Evolutionary conservation across 2,113 vertebrate species (phyloP), one percentile per base, ranked within the genome.

Genomic region (Nasalis larvatus): DNA sequence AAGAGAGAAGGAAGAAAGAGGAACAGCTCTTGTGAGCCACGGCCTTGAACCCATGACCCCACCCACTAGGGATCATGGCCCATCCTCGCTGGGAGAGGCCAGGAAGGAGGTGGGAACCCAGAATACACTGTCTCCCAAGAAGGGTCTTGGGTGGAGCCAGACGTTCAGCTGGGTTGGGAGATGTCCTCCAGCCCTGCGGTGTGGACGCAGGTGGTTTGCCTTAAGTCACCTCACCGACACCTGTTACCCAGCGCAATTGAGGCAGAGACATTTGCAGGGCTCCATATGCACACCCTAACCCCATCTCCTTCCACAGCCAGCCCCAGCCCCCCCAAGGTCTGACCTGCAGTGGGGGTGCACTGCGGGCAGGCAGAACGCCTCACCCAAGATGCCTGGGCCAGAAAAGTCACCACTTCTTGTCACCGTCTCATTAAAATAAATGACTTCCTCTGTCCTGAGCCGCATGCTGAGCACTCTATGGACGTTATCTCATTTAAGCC

Each of bases 401-500:
- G 1, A 18, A 35, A 18, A 13, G 9, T 5, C 30, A 23, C 66
- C 71, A n/a, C 49, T 30, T 6, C 3, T 21, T 32, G 9, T 37
- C 63, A 18, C 8, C 1, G 0, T 4, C 74, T 37, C 12, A 0
- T 32, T 21, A 13, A 58, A 23, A 3, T 10, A 21, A 47, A 54
- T 5, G 6, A 30, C 60, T 35, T n/a, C 32, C 32, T 30, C 78
- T 16, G 9, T 12, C 45, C 86, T 8, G 45, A 45, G 54, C n/a
- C 18, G 16, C 17, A 1, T 0, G 2, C 52, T 17, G 40, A 37
- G 37, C 17, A 2, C n/a, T 20, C 76, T 2, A 20, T 4, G 1
- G 93, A 13, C 2, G 0, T 21, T 3, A 0, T 18, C 63, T 49
- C 21, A 4, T 35, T 30, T 42, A 13, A 47, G 12, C 78, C 18